These are phyloP conservation scores for Etheostoma cragini DNA, from an alignment of 2,113 vertebrate species.

Conservation along the genomic window DNA sequence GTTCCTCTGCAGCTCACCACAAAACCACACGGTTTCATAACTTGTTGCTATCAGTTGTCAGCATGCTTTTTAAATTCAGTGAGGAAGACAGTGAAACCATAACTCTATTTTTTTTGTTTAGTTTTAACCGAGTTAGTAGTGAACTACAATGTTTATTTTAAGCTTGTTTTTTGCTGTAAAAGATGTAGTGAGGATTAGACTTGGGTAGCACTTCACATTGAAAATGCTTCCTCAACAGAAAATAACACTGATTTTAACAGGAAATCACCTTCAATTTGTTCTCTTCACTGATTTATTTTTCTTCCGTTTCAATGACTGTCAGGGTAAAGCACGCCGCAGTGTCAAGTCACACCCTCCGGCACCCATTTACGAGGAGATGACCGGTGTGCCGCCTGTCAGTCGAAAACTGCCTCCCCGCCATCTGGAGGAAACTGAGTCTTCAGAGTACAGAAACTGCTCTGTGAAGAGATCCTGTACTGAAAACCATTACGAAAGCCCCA, in stretches of 20 bases:
- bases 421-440: slow-evolving; percentile 51
- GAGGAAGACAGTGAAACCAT: not conserved
- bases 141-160: not conserved
- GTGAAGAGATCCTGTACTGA: slow-evolving; percentile 42
- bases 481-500: slow-evolving; percentile 76
- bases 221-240: not conserved
- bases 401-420: slow-evolving; percentile 26
- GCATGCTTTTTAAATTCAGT: slow-evolving; percentile 10
- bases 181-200: not conserved
- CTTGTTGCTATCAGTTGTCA: slow-evolving; percentile 8
- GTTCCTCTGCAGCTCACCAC: slow-evolving; percentile 60
- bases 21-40: slow-evolving; percentile 65
- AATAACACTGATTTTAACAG: slow-evolving; percentile 60
- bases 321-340: slow-evolving; percentile 56
- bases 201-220: not conserved
- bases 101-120: not conserved
- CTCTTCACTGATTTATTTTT: slow-evolving; percentile 56
- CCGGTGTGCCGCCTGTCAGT: slow-evolving; percentile 5
- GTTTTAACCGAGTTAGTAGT: not conserved
- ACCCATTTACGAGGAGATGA: slow-evolving; percentile 85
- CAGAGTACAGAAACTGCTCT: slow-evolving; percentile 50
- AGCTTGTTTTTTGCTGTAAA: not conserved
- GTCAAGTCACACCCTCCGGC: slow-evolving; percentile 34
- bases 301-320: slow-evolving; percentile 29
- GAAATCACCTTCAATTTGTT: slow-evolving; percentile 35